Percentiles rank a stretch among this genome's conserved stretches.
Conservation (phyloP, 2,888 invertebrate genomes). For the Drosophila neonasuta region DNA sequence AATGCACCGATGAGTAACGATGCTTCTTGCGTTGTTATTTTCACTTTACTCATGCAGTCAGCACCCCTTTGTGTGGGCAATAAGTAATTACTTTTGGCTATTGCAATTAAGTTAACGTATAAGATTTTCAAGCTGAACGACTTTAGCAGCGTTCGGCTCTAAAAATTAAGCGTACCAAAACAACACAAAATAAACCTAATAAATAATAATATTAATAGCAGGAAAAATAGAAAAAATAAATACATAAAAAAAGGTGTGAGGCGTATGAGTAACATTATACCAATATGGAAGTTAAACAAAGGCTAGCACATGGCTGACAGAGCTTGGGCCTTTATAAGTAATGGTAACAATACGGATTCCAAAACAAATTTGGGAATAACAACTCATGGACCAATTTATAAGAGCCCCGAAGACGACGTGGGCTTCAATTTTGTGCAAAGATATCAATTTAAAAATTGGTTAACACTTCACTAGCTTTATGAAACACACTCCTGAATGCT, state of each 20-base stretch:
- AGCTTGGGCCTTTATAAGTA: constrained; percentile 41
- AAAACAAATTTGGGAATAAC: constrained; percentile 20
- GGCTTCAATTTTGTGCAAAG: background rate
- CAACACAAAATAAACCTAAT: constrained; percentile 15
- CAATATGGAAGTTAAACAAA: constrained; percentile 29
- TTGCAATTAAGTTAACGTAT: constrained; percentile 67
- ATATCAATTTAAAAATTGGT: constrained; percentile 15
- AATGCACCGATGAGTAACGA: constrained; percentile 52
- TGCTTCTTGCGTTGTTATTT: constrained; percentile 47
- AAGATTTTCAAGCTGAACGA: constrained; percentile 79
- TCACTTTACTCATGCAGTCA: constrained; percentile 43
- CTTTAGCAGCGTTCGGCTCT: constrained; percentile 74
- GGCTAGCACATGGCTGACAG: constrained; percentile 20
- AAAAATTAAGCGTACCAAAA: constrained; percentile 59
- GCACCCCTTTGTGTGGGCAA: constrained; percentile 18
- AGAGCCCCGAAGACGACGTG: background rate
- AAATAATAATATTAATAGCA: constrained; percentile 11
- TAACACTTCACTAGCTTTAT: constrained; percentile 19
- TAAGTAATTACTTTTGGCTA: constrained; percentile 48
- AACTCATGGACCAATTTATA: constrained; percentile 6
- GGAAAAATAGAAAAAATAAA: constrained; percentile 17
- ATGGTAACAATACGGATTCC: constrained; percentile 5
- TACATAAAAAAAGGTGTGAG: constrained; percentile 19
- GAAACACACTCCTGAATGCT: background rate
- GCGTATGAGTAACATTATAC: constrained; percentile 51